Percentiles rank a stretch among this genome's conserved stretches.
These are phyloP conservation scores for Hylyphantes graminicola DNA, from an alignment of 1,140 invertebrate species.

Conservation along the genomic window DNA sequence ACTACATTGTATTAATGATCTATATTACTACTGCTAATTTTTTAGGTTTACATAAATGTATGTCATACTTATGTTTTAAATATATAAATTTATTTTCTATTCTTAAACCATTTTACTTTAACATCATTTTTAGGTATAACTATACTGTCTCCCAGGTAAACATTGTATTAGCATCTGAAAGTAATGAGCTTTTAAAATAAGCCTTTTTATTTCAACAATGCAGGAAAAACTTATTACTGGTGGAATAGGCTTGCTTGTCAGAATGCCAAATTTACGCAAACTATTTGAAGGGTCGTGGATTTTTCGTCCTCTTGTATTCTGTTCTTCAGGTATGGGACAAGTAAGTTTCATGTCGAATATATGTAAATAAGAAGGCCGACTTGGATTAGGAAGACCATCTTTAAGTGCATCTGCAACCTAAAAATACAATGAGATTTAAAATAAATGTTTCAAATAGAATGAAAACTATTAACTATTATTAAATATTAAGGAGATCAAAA, in stretches of 20 bases:
- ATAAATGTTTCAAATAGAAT: no score
- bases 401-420: constrained; percentile 78
- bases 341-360: constrained; percentile 86
- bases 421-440: constrained; percentile 9
- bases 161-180: not conserved
- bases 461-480: no score
- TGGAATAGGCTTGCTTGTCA: constrained; percentile 84
- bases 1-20: no score
- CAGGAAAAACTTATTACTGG: constrained; percentile 70
- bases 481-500: no score
- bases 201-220: not conserved
- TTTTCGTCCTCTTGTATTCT: constrained; percentile 90
- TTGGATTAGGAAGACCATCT: constrained; percentile 75
- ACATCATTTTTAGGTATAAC: no score
- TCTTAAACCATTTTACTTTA: not conserved
- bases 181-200: not conserved
- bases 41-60: no score
- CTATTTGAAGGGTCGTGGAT: constrained; percentile 94
- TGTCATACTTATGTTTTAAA: no score
- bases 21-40: no score
- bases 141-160: not conserved
- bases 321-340: constrained; percentile 94
- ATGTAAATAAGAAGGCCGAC: constrained; percentile 75
- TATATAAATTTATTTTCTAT: no score
- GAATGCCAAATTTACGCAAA: constrained; percentile 87